phyloP scores from a whole-genome alignment of 1,140 invertebrate genomes.

The Neodiprion virginianus region DNA sequence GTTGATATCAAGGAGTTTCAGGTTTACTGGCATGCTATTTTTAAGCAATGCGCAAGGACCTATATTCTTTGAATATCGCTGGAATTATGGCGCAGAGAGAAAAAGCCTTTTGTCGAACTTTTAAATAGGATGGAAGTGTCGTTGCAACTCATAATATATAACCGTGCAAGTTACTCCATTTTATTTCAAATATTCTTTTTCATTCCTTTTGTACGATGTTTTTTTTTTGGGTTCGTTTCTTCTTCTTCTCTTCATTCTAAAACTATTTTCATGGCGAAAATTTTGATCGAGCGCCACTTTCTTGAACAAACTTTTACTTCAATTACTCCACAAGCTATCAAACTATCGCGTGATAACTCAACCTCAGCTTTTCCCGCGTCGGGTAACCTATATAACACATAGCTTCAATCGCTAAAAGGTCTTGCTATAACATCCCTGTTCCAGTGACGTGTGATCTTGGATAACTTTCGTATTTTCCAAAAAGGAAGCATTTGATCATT shows the following conservation, averaged over 20 bases:
- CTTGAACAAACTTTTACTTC: slow-evolving; percentile 31
- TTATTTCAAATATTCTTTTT: too few relatives aligned
- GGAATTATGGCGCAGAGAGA: not conserved
- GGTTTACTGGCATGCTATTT: too few relatives aligned
- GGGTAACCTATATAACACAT: slow-evolving; percentile 36
- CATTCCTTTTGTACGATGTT: too few relatives aligned
- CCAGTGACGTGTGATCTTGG: not conserved
- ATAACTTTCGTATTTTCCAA: not conserved
- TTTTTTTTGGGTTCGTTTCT: too few relatives aligned
- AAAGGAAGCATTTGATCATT: not conserved
- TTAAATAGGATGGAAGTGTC: not conserved
- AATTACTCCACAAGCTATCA: slow-evolving; percentile 36
- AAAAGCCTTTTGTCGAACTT: not conserved
- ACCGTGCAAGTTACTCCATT: not conserved
- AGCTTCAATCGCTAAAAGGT: slow-evolving; percentile 46
- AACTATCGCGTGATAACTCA: slow-evolving; percentile 38
- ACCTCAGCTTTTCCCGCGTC: slow-evolving; percentile 3
- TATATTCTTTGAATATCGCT: not conserved
- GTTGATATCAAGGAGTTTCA: too few relatives aligned
- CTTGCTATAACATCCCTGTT: slow-evolving; percentile 14
- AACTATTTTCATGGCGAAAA: not conserved
- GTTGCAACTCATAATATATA: not conserved
- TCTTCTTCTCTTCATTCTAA: not conserved
- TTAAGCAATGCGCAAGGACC: too few relatives aligned
- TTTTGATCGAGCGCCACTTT: slow-evolving; percentile 1